Conservation (phyloP, 2,888 invertebrate genomes). For the Macaria liturata region DNA sequence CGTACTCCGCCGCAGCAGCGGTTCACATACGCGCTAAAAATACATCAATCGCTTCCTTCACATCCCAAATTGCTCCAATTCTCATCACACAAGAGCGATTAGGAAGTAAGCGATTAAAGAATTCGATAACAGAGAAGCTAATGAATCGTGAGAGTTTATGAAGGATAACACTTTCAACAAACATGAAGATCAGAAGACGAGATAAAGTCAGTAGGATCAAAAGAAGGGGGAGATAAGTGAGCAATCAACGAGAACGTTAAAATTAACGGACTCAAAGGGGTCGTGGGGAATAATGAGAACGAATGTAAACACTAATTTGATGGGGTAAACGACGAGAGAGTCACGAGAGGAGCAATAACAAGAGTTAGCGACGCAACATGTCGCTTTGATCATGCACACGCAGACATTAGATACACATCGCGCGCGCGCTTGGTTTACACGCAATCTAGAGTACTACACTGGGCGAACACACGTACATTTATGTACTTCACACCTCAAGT, state of each 20-base stretch:
- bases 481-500: conserved; percentile 17
- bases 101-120: conserved; percentile 34
- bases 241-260: conserved; percentile 28
- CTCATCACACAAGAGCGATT: conserved; percentile 23
- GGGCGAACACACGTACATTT: conserved; percentile 22
- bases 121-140: conserved; percentile 27
- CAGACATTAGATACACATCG: conserved; percentile 49
- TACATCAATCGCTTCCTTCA: conserved; percentile 29
- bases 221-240: conserved; percentile 24
- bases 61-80: conserved; percentile 34
- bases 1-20: conserved; percentile 29
- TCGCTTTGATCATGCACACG: conserved; percentile 36
- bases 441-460: conserved; percentile 40
- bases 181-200: conserved; percentile 24
- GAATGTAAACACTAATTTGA: conserved; percentile 33
- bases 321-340: conserved; percentile 29
- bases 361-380: conserved; percentile 32
- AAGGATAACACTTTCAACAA: conserved; percentile 29
- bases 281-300: conserved; percentile 30
- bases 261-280: conserved; percentile 30
- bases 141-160: conserved; percentile 27
- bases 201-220: conserved; percentile 27
- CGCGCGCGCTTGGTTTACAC: conserved; percentile 45
- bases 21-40: conserved; percentile 33
- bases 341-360: conserved; percentile 29